Evolutionary conservation across 2,113 vertebrate genomes (phyloP).

Genomic region (Ranitomeya imitator): DNA sequence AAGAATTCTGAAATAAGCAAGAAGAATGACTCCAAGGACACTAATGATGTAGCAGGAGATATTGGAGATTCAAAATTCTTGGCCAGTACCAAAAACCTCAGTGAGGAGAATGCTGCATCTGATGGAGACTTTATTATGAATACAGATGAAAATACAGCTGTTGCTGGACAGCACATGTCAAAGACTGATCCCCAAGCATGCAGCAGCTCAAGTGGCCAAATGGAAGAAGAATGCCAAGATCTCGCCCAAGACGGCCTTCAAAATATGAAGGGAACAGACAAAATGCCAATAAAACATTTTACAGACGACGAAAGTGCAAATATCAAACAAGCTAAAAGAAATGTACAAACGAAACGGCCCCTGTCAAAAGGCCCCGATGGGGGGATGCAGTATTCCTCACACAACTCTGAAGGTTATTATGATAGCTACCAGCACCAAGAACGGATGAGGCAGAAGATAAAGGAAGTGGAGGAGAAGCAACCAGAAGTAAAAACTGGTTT

Average conservation of each 20-base stretch:
- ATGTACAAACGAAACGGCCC: constrained; percentile 82
- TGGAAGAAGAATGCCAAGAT: constrained; percentile 78
- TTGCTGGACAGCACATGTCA: constrained; percentile 63
- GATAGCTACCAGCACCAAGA: constrained; percentile 94
- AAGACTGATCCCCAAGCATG: constrained; percentile 65
- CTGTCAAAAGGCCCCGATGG: constrained; percentile 82
- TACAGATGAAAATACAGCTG: constrained; percentile 72
- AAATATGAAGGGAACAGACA: constrained; percentile 85
- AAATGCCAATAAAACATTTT: constrained; percentile 76
- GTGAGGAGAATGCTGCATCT: constrained; percentile 74
- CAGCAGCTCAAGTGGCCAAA: constrained; percentile 71
- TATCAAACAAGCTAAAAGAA: constrained; percentile 79
- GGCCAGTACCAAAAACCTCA: constrained; percentile 76
- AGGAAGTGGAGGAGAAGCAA: constrained; percentile 97
- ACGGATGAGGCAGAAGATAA: constrained; percentile 95
- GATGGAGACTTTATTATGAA: constrained; percentile 76
- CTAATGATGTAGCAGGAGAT: constrained; percentile 70
- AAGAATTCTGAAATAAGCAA: constrained; percentile 67
- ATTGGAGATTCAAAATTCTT: constrained; percentile 77
- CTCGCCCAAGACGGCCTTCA: constrained; percentile 74
- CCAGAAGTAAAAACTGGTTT: constrained; percentile 98
- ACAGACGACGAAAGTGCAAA: constrained; percentile 77
- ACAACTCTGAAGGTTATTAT: constrained; percentile 76
- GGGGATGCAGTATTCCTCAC: constrained; percentile 74
- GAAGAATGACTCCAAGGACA: constrained; percentile 75